phyloP scores from a whole-genome alignment of 1,140 invertebrate species.

The Macrobrachium rosenbergii region DNA sequence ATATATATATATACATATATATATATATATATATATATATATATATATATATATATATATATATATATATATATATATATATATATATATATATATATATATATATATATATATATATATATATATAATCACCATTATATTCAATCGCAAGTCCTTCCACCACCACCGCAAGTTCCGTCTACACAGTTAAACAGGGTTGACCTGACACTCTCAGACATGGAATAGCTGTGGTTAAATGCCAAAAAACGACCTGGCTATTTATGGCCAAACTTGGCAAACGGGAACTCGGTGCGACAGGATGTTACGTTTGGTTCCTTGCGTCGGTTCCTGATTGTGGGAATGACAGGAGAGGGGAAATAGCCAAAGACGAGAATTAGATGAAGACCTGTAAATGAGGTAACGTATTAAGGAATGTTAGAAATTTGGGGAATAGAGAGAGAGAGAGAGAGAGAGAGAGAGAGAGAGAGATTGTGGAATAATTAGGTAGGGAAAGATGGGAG shows the following conservation, averaged over 20 bases:
- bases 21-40: not conserved
- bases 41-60: conserved; percentile 16
- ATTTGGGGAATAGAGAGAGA: not conserved
- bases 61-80: conserved; percentile 16
- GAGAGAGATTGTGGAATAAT: conserved; percentile 1
- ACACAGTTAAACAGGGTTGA: no score
- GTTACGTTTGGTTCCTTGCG: no score
- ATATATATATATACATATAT: conserved; percentile 2
- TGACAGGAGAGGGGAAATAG: not conserved
- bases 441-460: not conserved
- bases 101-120: conserved; percentile 29
- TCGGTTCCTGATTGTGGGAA: not conserved
- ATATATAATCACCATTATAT: conserved; percentile 5
- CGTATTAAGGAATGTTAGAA: not conserved
- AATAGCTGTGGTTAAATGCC: no score
- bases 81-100: conserved; percentile 3
- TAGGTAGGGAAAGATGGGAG: not conserved
- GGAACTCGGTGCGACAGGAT: no score
- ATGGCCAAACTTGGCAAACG: no score
- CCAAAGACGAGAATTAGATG: not conserved
- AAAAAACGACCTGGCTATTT: no score
- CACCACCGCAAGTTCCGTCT: no score
- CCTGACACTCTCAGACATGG: no score
- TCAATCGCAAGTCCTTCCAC: no score
- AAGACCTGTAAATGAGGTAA: no score